Conservation (phyloP, 1,140 invertebrate species). For the Trachymyrmex cornetzi region DNA sequence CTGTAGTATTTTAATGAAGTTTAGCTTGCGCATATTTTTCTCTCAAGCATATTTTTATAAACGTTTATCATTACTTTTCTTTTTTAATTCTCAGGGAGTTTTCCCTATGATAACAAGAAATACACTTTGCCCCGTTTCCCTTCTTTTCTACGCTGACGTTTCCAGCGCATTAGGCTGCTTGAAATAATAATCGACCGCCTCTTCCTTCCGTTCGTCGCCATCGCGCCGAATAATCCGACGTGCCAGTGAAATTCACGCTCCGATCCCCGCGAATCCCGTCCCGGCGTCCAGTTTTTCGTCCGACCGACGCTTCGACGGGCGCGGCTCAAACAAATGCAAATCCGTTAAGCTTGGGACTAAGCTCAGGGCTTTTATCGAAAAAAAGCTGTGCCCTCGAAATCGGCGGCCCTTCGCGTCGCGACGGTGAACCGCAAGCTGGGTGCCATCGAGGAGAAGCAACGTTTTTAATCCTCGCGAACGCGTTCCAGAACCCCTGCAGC, state of each 20-base stretch:
- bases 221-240: conserved; percentile 57
- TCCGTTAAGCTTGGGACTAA: conserved; percentile 76
- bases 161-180: conserved; percentile 53
- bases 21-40: neutral
- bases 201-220: conserved; percentile 62
- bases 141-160: conserved; percentile 22
- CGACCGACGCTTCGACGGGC: conserved; percentile 58
- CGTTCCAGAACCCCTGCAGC: conserved; percentile 41
- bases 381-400: conserved; percentile 68
- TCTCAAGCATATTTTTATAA: neutral
- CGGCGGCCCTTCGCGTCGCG: conserved; percentile 63
- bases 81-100: neutral
- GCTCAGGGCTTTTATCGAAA: conserved; percentile 75
- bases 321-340: conserved; percentile 75
- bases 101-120: conserved; percentile 39
- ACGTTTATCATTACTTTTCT: neutral
- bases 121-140: neutral
- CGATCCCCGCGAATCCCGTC: conserved; percentile 61
- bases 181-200: conserved; percentile 67
- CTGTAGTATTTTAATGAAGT: neutral
- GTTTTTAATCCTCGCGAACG: conserved; percentile 72
- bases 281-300: conserved; percentile 69
- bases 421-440: conserved; percentile 49
- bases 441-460: conserved; percentile 69
- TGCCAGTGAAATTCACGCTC: conserved; percentile 69